These are phyloP conservation scores for Troides oblongomaculatus DNA, from an alignment of 2,888 invertebrate genomes.

Conservation along the genomic window DNA sequence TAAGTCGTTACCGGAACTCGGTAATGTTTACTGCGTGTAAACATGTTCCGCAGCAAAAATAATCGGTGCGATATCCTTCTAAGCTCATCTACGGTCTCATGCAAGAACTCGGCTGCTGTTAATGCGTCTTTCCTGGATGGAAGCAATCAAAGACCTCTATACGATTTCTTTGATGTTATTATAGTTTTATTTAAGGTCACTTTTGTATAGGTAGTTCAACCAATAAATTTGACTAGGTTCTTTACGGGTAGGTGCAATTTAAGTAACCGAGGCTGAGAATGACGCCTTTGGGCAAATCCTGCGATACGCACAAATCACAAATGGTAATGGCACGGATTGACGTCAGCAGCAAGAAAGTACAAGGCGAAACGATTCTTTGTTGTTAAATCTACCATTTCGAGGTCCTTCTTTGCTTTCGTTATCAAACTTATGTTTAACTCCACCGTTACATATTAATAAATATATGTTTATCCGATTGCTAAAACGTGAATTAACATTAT, in stretches of 20 bases:
- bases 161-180: no score
- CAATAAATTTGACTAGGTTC: not conserved
- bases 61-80: not conserved
- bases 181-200: not conserved
- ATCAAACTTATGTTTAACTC: not conserved
- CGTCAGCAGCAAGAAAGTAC: constrained; percentile 13
- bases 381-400: constrained; percentile 6
- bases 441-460: no score
- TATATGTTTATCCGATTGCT: no score
- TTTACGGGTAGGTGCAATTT: not conserved
- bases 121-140: no score
- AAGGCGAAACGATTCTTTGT: constrained; percentile 18
- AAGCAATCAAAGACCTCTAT: no score
- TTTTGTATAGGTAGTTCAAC: not conserved
- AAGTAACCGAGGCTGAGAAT: not conserved
- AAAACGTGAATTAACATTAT: no score
- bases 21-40: not conserved
- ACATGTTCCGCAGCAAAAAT: not conserved
- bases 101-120: not conserved
- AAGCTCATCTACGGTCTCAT: not conserved
- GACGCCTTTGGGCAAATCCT: not conserved
- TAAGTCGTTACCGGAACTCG: not conserved
- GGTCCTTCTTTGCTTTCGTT: constrained; percentile 13
- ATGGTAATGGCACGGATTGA: not conserved
- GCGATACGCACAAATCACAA: not conserved